phyloP scores from a whole-genome alignment of 2,888 invertebrate genomes.

The Spatulosminthurus flaviceps region DNA sequence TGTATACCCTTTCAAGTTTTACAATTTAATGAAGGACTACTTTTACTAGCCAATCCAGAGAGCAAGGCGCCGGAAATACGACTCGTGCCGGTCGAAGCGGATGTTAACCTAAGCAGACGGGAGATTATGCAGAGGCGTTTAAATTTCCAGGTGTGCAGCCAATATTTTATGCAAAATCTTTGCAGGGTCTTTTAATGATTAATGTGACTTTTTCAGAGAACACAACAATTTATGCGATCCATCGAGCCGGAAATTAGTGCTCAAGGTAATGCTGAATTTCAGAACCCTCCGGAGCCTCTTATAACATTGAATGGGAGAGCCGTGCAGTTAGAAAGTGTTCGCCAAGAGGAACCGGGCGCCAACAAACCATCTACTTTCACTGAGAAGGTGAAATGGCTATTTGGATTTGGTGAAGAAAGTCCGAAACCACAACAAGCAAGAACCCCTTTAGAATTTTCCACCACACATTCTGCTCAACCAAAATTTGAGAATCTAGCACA shows the following conservation, averaged over 20 bases:
- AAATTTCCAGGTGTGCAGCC: slow-evolving; percentile 27
- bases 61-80: not conserved
- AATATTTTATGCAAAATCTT: not conserved
- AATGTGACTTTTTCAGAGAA: not conserved
- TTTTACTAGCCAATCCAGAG: not conserved
- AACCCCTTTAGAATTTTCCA: not conserved
- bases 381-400: not conserved
- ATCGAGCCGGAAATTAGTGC: not conserved
- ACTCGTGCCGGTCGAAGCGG: not conserved
- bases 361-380: not conserved
- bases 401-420: not conserved
- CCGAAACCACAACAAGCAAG: not conserved
- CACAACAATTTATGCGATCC: slow-evolving; percentile 10
- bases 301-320: not conserved
- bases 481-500: not conserved
- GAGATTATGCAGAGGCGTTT: slow-evolving; percentile 22
- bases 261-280: not conserved
- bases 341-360: not conserved
- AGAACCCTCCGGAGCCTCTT: not conserved
- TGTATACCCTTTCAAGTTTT: too few relatives aligned
- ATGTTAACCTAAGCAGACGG: slow-evolving; percentile 12
- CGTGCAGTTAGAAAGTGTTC: not conserved
- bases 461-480: not conserved
- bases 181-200: not conserved
- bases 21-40: not conserved